Evolutionary conservation across 2,113 vertebrate genomes (phyloP), one percentile per base, ranked within the genome.

Genomic region (Poicephalus meyeri): DNA sequence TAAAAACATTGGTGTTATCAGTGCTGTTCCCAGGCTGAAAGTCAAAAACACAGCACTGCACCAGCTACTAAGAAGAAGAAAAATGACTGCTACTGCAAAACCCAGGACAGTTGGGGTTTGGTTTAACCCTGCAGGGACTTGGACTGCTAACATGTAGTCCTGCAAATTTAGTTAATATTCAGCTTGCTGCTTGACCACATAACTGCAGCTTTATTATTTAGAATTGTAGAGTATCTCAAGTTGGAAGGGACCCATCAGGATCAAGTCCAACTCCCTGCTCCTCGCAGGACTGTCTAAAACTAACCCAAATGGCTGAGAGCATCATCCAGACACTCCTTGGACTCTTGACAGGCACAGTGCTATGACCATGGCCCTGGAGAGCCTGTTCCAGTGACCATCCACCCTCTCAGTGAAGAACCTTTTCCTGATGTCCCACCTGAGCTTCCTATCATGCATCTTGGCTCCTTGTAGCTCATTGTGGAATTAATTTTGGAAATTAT

Each of bases 261-360:
- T 63, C 0, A 3, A 71, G 46, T 53, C 42, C n/a, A 87, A 23
- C 31, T 89, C 49, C 28, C 9, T 77, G 13, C 18, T 84, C 10
- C 39, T 74, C 3, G 0, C 46, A 66, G 55, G 31, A 26, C 55
- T 58, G 11, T 25, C 37, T 53, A 12, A 44, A 46, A 66, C 4
- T 80, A 55, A 87, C 39, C 20, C 12, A 9, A 44, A 9, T 28
- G 18, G n/a, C 16, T 25, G 3, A 44, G 31, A 49, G 37, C 10
- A 3, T 73, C 4, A 1, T 73, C 24, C 35, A 64, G 29, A 23
- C 0, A 0, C 18, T 78, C 2, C 18, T 33, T 91, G 42, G 70
- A 11, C 64, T 84, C 41, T n/a, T n/a, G 28, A 17, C 19, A 42
- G 23, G 10, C 37, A 84, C 46, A 15, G 6, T 77, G 41, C 49